Base-by-base conservation (phyloP, 2,888 invertebrate genomes). In the Nebria salina region DNA sequence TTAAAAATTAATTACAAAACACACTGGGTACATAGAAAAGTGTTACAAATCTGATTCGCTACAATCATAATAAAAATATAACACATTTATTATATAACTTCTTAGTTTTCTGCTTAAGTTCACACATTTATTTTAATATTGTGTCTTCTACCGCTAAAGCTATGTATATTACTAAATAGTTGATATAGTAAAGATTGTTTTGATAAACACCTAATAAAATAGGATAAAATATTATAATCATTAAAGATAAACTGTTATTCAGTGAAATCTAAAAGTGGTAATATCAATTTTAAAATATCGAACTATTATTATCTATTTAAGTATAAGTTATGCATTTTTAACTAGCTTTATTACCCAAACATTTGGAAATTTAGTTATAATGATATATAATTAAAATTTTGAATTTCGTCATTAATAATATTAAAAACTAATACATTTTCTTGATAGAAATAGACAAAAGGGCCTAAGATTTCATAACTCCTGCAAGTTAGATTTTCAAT, bases 71-170 rank as follows among this genome's bases (percentile, higher is more conserved):
- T 15, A 73, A 6, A 2, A 73, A 34, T 42, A 73, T 73, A 26
- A 0, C 20, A 66, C 66, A 66, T 72, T 72, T 25, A 43, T 73
- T 73, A 73, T 73, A 73, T 73, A 73, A 73, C 43, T 41, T 9
- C n/a, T 42, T 73, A 41, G 5, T 41, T 73, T 73, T 68, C 68
- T 68, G 20, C 54, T 20, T 42, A 73, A 7, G 41, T 73, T 73
- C 73, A 73, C 42, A 73, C 42, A 73, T 34, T 34, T 41, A 41
- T 42, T 73, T 8, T 41, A 73, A 73, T 73, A 3, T 26, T 54
- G 2, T 7, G 13, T 54, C 13, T 54, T 54, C 2, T 54, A 13
- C 54, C 11, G 54, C 4, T 54, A 11, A 11, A 54, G 7, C 54
- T 3, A 2, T 54, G 13, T 54, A 2, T 54, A 54, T 54, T 54